Evolutionary conservation across 2,888 invertebrate genomes (phyloP).

Genomic region (Spisula solida): DNA sequence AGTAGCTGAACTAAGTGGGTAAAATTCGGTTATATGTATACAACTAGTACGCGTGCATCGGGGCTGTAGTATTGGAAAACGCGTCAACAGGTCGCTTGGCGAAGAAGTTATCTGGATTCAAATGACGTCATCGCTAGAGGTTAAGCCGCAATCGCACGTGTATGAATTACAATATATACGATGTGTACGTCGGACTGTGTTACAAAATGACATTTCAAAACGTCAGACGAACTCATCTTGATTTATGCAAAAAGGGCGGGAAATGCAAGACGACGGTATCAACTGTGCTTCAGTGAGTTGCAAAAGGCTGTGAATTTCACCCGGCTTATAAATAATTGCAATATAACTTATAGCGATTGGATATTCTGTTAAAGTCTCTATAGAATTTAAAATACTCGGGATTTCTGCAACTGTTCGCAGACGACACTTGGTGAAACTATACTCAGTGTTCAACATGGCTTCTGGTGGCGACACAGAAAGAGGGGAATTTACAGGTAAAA

Average conservation of each 20-base stretch:
- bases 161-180: conserved; percentile 52
- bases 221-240: conserved; percentile 42
- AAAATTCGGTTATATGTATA: conserved; percentile 40
- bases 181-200: conserved; percentile 45
- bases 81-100: conserved; percentile 51
- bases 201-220: conserved; percentile 48
- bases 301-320: conserved; percentile 36
- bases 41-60: conserved; percentile 43
- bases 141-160: conserved; percentile 59
- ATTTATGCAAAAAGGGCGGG: conserved; percentile 58
- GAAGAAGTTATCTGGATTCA: conserved; percentile 39
- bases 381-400: conserved; percentile 49
- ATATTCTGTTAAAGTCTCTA: conserved; percentile 45
- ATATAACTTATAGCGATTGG: conserved; percentile 47
- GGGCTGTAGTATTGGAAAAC: conserved; percentile 49
- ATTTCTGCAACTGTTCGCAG: conserved; percentile 50
- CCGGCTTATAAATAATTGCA: conserved; percentile 49
- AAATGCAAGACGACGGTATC: conserved; percentile 34
- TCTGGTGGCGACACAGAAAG: conserved; percentile 23
- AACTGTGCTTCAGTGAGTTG: conserved; percentile 26
- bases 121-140: conserved; percentile 60
- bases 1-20: conserved; percentile 32
- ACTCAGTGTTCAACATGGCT: conserved; percentile 34
- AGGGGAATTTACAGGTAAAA: conserved; percentile 35
- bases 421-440: conserved; percentile 33